Percentiles rank a stretch among this genome's conserved stretches.
These are phyloP conservation scores for Carcina quercana DNA, from an alignment of 2,888 invertebrate species.

Conservation along the genomic window DNA sequence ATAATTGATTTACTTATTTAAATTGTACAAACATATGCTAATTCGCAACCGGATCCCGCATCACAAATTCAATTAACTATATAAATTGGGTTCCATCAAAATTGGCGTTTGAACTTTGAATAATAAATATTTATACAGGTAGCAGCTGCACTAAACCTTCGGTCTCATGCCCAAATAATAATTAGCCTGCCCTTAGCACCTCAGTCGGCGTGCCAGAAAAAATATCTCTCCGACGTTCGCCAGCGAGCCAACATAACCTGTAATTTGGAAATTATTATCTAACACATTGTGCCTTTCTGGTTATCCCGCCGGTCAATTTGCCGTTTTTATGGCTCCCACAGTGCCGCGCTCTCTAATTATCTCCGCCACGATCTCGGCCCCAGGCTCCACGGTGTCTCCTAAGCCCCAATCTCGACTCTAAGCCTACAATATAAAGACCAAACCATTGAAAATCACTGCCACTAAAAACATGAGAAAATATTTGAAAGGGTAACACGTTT, in stretches of 20 bases:
- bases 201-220: slow-evolving; percentile 62
- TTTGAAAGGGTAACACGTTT: slow-evolving; percentile 55
- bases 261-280: slow-evolving; percentile 75
- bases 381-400: slow-evolving; percentile 33
- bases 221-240: slow-evolving; percentile 53
- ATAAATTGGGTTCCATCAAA: slow-evolving; percentile 60
- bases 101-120: slow-evolving; percentile 65
- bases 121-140: slow-evolving; percentile 75
- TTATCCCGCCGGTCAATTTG: slow-evolving; percentile 75
- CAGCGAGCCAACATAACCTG: slow-evolving; percentile 70
- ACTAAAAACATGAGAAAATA: slow-evolving; percentile 63
- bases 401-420: slow-evolving; percentile 23
- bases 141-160: slow-evolving; percentile 72
- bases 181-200: slow-evolving; percentile 74
- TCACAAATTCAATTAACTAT: slow-evolving; percentile 37
- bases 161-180: slow-evolving; percentile 71
- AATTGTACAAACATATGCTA: too few species aligned
- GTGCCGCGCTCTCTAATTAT: slow-evolving; percentile 72
- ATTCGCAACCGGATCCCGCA: too few species aligned
- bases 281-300: slow-evolving; percentile 75
- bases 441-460: slow-evolving; percentile 14
- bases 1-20: too few species aligned
- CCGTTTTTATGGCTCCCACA: slow-evolving; percentile 74
- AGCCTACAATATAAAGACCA: slow-evolving; percentile 21
- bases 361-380: slow-evolving; percentile 66